phyloP scores from a whole-genome alignment of 2,797 vertebrate genomes.

The Chloroceryle amazona region DNA sequence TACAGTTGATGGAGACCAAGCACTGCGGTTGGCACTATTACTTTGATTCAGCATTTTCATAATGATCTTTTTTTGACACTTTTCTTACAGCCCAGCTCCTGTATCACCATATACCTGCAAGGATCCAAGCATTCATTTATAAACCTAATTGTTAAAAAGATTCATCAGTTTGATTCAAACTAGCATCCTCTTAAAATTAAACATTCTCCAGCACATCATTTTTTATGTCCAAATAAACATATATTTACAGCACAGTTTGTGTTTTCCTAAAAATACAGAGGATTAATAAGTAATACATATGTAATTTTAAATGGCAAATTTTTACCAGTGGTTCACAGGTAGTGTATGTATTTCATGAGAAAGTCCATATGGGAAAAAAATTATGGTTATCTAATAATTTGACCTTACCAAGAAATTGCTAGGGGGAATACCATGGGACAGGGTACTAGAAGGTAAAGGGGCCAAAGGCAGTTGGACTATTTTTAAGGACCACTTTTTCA shows the following conservation, averaged over 20 bases:
- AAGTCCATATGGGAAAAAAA: neutral
- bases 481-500: no score
- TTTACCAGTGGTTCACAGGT: neutral
- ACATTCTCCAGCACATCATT: neutral
- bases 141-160: neutral
- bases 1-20: fast-evolving
- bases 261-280: neutral
- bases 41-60: neutral
- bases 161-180: neutral
- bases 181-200: neutral
- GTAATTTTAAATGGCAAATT: neutral
- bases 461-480: no score
- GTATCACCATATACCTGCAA: neutral
- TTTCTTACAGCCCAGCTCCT: neutral
- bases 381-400: no score
- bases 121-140: neutral
- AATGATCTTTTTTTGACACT: neutral
- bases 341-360: neutral
- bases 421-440: no score
- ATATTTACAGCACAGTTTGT: neutral
- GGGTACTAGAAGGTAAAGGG: no score
- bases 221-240: neutral
- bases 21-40: neutral
- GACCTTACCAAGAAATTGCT: no score
- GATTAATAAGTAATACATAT: neutral